Evolutionary conservation across 2,113 vertebrate genomes (phyloP).

Genomic region (Trematomus loennbergii): DNA sequence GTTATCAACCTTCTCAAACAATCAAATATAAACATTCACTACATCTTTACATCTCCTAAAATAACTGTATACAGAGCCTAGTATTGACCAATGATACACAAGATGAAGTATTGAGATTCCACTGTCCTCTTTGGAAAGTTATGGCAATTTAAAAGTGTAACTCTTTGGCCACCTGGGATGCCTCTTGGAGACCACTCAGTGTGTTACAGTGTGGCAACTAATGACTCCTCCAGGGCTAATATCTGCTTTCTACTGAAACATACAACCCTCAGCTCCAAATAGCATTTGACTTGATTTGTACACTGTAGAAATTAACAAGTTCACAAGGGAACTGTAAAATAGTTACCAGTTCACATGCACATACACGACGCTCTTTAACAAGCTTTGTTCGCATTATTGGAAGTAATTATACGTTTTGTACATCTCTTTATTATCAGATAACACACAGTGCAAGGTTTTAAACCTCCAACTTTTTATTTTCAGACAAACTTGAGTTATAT

Average conservation of each 20-base stretch:
- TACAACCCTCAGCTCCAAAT: background rate
- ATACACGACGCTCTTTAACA: background rate
- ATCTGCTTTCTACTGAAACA: constrained; percentile 12
- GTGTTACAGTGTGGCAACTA: constrained; percentile 23
- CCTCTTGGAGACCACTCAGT: constrained; percentile 16
- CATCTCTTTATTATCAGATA: too few species aligned
- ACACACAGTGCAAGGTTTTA: background rate
- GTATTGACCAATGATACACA: background rate
- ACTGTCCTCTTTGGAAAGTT: background rate
- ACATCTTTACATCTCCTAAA: background rate
- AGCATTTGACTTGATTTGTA: background rate
- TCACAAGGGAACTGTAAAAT: background rate
- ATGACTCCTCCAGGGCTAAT: constrained; percentile 37
- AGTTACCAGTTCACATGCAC: background rate
- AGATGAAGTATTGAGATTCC: background rate
- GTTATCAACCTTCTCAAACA: background rate
- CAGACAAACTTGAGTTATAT: background rate
- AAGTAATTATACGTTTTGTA: background rate
- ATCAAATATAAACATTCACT: background rate
- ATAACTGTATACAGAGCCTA: background rate
- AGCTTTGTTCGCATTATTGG: background rate
- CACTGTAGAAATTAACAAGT: background rate
- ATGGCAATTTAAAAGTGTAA: constrained; percentile 17
- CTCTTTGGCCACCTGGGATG: background rate
- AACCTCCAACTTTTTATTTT: background rate